phyloP scores from a whole-genome alignment of 1,140 invertebrate species.

The Scaptodrosophila lebanonensis region DNA sequence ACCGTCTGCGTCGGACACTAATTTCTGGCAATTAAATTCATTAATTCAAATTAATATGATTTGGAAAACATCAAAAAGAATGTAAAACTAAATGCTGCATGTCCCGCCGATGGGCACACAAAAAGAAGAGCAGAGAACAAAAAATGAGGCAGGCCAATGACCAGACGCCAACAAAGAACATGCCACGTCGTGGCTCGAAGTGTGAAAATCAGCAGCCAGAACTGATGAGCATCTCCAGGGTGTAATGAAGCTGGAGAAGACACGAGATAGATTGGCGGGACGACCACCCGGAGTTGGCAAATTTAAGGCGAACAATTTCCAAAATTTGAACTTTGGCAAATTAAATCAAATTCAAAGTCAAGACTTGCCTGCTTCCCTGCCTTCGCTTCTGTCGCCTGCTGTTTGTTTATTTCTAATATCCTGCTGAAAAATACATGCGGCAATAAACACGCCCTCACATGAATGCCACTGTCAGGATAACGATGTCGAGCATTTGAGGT shows the following conservation, averaged over 20 bases:
- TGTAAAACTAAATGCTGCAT: slow-evolving; percentile 15
- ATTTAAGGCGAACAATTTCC: too few species aligned
- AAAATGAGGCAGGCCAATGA: slow-evolving; percentile 49
- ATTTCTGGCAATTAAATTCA: slow-evolving; percentile 70
- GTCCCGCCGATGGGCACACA: slow-evolving; percentile 27
- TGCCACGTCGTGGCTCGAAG: slow-evolving; percentile 51
- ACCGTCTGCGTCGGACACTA: slow-evolving; percentile 54
- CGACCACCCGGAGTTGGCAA: too few species aligned
- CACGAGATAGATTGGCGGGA: too few species aligned
- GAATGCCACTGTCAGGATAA: too few species aligned
- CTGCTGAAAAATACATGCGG: slow-evolving; percentile 29
- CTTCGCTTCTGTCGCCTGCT: slow-evolving; percentile 40
- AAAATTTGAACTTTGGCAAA: too few species aligned
- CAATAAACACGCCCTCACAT: slow-evolving; percentile 70
- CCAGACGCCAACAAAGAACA: slow-evolving; percentile 61
- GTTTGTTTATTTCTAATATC: slow-evolving; percentile 69
- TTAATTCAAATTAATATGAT: slow-evolving; percentile 74
- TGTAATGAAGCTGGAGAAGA: too few species aligned
- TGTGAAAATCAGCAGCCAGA: slow-evolving; percentile 57
- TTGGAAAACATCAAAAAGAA: slow-evolving; percentile 53
- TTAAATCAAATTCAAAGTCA: too few species aligned
- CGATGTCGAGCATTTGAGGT: slow-evolving; percentile 40
- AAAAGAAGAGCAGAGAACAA: slow-evolving; percentile 13
- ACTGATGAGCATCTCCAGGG: too few species aligned
- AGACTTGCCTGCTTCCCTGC: too few species aligned